A percentile compares a stretch with the other conserved stretches of the same genome.
Evolutionary conservation across 2,888 invertebrate genomes (phyloP).

Genomic region (Dasypolia templi): DNA sequence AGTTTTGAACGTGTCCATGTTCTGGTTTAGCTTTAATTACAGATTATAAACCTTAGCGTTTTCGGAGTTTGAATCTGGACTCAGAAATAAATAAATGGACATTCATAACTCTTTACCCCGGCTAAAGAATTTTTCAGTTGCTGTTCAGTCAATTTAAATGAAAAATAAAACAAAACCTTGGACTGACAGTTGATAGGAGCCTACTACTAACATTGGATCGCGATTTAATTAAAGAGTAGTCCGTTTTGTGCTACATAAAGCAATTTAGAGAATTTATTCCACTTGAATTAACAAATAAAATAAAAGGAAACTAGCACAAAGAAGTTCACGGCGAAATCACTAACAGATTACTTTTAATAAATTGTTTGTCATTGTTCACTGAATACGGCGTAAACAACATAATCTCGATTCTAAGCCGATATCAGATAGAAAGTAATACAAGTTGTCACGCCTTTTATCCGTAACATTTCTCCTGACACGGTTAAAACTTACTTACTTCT

Average conservation of each 20-base stretch:
- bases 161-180: neutral
- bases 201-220: conserved; percentile 9
- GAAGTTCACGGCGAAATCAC: conserved; percentile 21
- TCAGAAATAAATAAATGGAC: neutral
- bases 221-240: conserved; percentile 20
- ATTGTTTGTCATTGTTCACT: conserved; percentile 47
- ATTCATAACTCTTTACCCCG: neutral
- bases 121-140: neutral
- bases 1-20: neutral
- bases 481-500: conserved; percentile 31
- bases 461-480: conserved; percentile 41
- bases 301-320: conserved; percentile 2
- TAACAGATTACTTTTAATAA: conserved; percentile 39
- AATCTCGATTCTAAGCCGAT: conserved; percentile 17
- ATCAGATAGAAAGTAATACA: conserved; percentile 42
- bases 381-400: conserved; percentile 39
- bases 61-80: neutral
- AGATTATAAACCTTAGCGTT: neutral
- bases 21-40: conserved; percentile 6
- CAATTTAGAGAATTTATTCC: conserved; percentile 15
- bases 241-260: conserved; percentile 1
- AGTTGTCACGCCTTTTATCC: conserved; percentile 39
- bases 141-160: neutral
- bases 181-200: conserved; percentile 7
- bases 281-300: conserved; percentile 28